A percentile compares a stretch with the other conserved stretches of the same genome.
These are phyloP conservation scores for Epistrophella euchroma DNA, from an alignment of 2,888 invertebrate genomes.

Conservation along the genomic window DNA sequence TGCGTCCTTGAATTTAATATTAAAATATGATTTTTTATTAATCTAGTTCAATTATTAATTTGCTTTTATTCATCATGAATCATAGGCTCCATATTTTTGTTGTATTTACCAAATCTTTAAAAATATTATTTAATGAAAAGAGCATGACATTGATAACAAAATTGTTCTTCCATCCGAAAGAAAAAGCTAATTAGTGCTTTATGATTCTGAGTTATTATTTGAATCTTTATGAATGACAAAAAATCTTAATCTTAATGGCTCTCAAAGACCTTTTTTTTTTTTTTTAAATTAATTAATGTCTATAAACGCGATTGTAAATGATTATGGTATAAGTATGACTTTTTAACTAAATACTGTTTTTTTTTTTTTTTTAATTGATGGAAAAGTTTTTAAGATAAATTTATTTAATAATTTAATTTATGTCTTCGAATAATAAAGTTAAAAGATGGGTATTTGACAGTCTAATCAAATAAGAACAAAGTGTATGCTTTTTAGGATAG, in stretches of 20 bases:
- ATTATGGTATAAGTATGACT: not conserved
- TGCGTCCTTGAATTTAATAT: too few species aligned
- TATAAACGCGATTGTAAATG: constrained; percentile 1
- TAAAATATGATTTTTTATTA: too few species aligned
- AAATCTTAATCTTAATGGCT: not conserved
- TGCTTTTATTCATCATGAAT: not conserved
- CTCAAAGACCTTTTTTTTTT: not conserved
- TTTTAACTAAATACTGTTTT: not conserved
- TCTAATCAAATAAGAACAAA: not conserved
- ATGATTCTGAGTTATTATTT: not conserved
- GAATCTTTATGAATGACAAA: not conserved
- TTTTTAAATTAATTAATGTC: too few species aligned
- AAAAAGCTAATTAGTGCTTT: not conserved
- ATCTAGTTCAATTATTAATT: not conserved
- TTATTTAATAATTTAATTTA: not conserved
- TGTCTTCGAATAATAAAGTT: not conserved
- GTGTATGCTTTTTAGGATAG: not conserved
- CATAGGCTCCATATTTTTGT: not conserved
- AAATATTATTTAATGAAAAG: not conserved
- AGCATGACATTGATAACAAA: not conserved
- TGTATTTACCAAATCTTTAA: not conserved
- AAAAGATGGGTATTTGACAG: not conserved
- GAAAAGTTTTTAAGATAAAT: not conserved
- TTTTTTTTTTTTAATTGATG: not conserved
- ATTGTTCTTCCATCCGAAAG: not conserved